Evolutionary conservation across 2,113 vertebrate genomes (phyloP), one percentile per base, ranked within the genome.

Genomic region (Scartelaos histophorus): DNA sequence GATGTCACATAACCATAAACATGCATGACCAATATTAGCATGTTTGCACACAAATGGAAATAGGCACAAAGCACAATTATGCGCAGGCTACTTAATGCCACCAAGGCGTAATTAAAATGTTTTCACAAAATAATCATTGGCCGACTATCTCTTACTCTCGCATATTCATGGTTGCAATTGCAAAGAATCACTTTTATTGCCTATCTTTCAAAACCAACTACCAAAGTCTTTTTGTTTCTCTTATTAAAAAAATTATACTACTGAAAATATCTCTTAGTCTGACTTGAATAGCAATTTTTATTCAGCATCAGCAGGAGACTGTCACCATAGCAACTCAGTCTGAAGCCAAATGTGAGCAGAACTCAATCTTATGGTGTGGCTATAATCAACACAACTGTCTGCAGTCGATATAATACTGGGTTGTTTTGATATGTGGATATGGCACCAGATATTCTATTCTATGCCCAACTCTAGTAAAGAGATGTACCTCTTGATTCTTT

Each of bases 271-370:
- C n/a, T 51, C 47, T n/a, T 7, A 9, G 17, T 19, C 49, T 54
- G 51, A 54, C 19, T n/a, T n/a, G 51, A 54, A 54, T 54, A 54
- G 51, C 51, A 54, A 19, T n/a, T 79, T 57, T 22, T 71, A 53
- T 51, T 76, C 61, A 16, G 69, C 65, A 16, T 85, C 75, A 74
- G 73, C 67, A 45, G 81, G 76, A 82, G 15, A 0, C 29, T 43
- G 87, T 91, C 88, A 56, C 90, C 74, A 87, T 85, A 79, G 88
- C 67, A 90, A 89, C 87, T 80, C 47, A 75, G 67, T 83, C 73
- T 84, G 82, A 47, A 79, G 72, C 67, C 79, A 66, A 75, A 71
- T 73, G 71, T 73, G 75, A 74, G 73, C 82, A 34, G 54, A 71
- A 64, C 82, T 85, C 35, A 3, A 69, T 84, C 66, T 78, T 70